Evolutionary conservation across 2,113 vertebrate genomes (phyloP).

Genomic region (Labeo catla): DNA sequence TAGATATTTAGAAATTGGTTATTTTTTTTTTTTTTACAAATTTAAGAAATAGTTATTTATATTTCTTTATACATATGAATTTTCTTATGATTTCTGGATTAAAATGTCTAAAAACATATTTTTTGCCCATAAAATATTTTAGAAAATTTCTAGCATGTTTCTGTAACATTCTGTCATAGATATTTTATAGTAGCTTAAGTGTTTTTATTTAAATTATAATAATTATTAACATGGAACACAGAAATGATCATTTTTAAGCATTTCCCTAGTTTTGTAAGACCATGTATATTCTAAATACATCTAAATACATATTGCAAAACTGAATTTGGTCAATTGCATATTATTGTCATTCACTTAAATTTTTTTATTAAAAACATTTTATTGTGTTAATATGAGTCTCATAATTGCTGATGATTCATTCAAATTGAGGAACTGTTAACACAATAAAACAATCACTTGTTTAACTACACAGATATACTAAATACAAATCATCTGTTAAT

Average conservation of each 20-base stretch:
- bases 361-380: constrained; percentile 65
- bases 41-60: too few species aligned
- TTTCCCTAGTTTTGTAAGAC: not conserved
- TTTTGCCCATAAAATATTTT: not conserved
- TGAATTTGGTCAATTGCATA: constrained; percentile 75
- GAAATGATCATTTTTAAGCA: not conserved
- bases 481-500: not conserved
- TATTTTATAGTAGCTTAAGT: not conserved
- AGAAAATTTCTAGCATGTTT: not conserved
- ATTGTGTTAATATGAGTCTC: not conserved
- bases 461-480: not conserved
- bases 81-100: not conserved
- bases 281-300: not conserved
- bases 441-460: not conserved
- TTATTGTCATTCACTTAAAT: constrained; percentile 84
- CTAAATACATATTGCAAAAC: constrained; percentile 79
- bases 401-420: not conserved
- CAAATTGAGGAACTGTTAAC: not conserved
- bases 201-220: not conserved
- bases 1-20: not conserved
- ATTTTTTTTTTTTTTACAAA: too few species aligned
- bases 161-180: not conserved
- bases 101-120: not conserved
- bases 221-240: not conserved
- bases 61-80: not conserved